Conservation (phyloP, 1,140 invertebrate species). For the Drosophila sucinea region DNA sequence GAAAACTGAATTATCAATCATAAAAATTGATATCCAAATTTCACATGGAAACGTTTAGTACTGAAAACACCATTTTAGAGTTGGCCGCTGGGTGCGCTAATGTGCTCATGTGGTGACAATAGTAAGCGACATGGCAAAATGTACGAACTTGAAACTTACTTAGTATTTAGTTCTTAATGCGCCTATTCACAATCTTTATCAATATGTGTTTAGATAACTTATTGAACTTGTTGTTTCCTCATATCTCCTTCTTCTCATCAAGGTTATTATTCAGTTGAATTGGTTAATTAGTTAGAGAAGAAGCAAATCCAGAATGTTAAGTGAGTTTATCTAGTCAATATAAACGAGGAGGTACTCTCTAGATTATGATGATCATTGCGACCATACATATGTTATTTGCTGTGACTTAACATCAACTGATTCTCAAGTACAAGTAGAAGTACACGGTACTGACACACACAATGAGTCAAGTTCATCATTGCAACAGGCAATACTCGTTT, state of each 20-base stretch:
- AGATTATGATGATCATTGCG: not conserved
- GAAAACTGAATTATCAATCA: too few species aligned
- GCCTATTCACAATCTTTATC: too few species aligned
- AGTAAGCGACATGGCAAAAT: too few species aligned
- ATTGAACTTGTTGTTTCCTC: too few species aligned
- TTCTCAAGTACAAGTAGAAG: not conserved
- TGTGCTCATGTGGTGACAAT: too few species aligned
- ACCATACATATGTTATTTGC: constrained; percentile 1
- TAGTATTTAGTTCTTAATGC: too few species aligned
- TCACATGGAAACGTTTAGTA: too few species aligned
- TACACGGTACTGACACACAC: not conserved
- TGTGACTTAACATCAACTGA: not conserved
- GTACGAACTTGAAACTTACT: too few species aligned
- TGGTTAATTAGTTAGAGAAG: not conserved
- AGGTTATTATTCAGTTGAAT: not conserved
- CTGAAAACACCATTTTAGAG: too few species aligned
- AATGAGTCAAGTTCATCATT: constrained; percentile 1
- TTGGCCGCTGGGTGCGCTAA: too few species aligned
- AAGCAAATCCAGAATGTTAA: constrained; percentile 8
- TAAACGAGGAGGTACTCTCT: not conserved
- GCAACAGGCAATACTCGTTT: not conserved
- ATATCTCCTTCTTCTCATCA: not conserved
- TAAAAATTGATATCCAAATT: too few species aligned
- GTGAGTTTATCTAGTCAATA: not conserved
- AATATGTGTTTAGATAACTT: too few species aligned